Conservation (phyloP, 1,140 invertebrate species). For the Philotrypesis tridentata region DNA sequence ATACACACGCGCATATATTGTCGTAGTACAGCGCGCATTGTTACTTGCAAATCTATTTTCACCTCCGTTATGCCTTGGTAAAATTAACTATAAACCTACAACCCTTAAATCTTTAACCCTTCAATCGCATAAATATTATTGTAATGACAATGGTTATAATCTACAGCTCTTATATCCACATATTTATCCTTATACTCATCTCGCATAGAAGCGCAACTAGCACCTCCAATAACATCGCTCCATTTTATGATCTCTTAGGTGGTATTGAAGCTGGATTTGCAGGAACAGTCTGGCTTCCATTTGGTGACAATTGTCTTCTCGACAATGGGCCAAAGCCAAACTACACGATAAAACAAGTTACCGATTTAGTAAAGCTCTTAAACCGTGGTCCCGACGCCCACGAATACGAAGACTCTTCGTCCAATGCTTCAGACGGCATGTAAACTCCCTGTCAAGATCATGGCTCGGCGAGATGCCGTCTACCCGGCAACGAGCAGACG, state of each 20-base stretch:
- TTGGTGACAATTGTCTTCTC: constrained; percentile 62
- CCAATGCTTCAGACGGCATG: constrained; percentile 70
- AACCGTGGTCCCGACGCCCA: constrained; percentile 65
- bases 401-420: constrained; percentile 69
- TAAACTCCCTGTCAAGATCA: constrained; percentile 45
- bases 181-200: no score
- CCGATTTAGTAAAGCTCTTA: constrained; percentile 66
- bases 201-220: no score
- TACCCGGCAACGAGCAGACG: no score
- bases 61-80: constrained; percentile 35
- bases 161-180: not conserved
- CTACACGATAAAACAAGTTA: constrained; percentile 69
- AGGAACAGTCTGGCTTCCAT: constrained; percentile 86
- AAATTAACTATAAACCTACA: not conserved
- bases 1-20: no score
- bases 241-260: constrained; percentile 71
- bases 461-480: not conserved
- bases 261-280: constrained; percentile 83
- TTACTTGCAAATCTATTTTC: constrained; percentile 22
- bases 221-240: not conserved
- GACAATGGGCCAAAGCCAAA: constrained; percentile 67
- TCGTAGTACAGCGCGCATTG: constrained; percentile 31
- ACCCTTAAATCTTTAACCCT: not conserved
- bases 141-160: not conserved
- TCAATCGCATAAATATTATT: not conserved